Conservation (phyloP, 2,797 vertebrate species). For the Melanotaenia nigrans region DNA sequence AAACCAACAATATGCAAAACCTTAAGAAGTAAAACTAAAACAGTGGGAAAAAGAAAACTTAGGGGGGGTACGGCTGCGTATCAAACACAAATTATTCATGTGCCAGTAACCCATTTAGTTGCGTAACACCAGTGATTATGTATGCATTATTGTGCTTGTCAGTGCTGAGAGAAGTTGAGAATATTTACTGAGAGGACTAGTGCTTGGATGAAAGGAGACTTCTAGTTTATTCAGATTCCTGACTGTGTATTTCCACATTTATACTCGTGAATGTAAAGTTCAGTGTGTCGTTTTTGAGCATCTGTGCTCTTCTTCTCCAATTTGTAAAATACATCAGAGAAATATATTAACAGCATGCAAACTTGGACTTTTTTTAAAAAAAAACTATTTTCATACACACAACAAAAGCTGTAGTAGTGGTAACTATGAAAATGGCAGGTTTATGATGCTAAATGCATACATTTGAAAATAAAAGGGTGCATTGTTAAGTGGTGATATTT, state of each 20-base stretch:
- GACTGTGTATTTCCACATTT: conserved; percentile 27
- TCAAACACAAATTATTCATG: conserved; percentile 78
- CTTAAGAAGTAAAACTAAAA: conserved; percentile 33
- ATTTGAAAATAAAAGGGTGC: too few relatives aligned
- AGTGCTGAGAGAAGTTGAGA: conserved; percentile 59
- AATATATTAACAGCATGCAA: too few relatives aligned
- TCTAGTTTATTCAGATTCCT: conserved; percentile 33
- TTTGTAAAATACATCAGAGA: too few relatives aligned
- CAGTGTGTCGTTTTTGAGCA: too few relatives aligned
- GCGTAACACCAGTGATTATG: conserved; percentile 73
- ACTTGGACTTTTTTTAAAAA: too few relatives aligned
- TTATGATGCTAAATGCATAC: too few relatives aligned
- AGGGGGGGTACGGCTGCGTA: conserved; percentile 47
- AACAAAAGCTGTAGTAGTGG: too few relatives aligned
- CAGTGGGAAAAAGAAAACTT: conserved; percentile 43
- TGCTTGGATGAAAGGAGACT: conserved; percentile 42
- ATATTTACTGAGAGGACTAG: conserved; percentile 58
- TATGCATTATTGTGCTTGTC: conserved; percentile 72
- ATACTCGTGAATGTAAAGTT: background rate
- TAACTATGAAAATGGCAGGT: too few relatives aligned
- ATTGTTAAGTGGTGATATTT: too few relatives aligned
- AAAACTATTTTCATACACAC: too few relatives aligned
- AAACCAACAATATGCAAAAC: conserved; percentile 14
- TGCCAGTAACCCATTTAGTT: conserved; percentile 79
- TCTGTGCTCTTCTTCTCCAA: too few relatives aligned